These are phyloP conservation scores for Dissostichus mawsoni DNA, from an alignment of 2,113 vertebrate genomes.

Conservation along the genomic window DNA sequence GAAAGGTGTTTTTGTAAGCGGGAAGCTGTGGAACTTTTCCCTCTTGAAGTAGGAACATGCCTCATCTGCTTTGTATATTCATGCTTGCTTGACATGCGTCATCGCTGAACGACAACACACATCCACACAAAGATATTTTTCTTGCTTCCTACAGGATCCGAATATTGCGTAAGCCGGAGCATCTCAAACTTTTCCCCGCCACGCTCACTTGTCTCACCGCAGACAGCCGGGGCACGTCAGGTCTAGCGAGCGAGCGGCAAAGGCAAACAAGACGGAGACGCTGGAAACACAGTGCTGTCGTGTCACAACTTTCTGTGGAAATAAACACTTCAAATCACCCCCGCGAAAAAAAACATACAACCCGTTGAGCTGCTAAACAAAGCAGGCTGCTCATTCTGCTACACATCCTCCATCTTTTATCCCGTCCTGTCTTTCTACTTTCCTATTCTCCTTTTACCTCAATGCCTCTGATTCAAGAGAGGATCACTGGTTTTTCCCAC, in stretches of 20 bases:
- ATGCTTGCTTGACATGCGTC: not conserved
- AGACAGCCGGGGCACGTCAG: slow-evolving; percentile 13
- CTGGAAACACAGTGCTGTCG: slow-evolving; percentile 56
- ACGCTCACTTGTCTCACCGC: slow-evolving; percentile 33
- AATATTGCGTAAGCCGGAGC: not conserved
- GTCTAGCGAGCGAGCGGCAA: slow-evolving; percentile 22
- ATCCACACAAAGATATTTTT: not conserved
- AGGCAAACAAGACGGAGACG: slow-evolving; percentile 48
- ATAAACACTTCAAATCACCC: slow-evolving; percentile 59
- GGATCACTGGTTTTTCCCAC: slow-evolving; percentile 34
- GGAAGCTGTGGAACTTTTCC: not conserved
- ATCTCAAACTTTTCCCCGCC: not conserved
- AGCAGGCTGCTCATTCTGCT: slow-evolving; percentile 24
- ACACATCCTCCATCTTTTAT: not conserved
- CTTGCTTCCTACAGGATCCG: not conserved
- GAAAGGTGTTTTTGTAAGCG: not conserved
- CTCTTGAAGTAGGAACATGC: not conserved
- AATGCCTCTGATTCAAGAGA: not conserved
- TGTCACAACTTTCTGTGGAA: slow-evolving; percentile 68
- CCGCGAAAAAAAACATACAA: slow-evolving; percentile 31
- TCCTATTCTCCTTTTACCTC: slow-evolving; percentile 22
- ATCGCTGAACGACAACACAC: not conserved
- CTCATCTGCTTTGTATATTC: too few species aligned
- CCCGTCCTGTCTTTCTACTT: slow-evolving; percentile 7
- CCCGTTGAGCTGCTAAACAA: slow-evolving; percentile 34